These are phyloP conservation scores for Melipona beecheii DNA, from an alignment of 2,888 invertebrate species.

Conservation along the genomic window DNA sequence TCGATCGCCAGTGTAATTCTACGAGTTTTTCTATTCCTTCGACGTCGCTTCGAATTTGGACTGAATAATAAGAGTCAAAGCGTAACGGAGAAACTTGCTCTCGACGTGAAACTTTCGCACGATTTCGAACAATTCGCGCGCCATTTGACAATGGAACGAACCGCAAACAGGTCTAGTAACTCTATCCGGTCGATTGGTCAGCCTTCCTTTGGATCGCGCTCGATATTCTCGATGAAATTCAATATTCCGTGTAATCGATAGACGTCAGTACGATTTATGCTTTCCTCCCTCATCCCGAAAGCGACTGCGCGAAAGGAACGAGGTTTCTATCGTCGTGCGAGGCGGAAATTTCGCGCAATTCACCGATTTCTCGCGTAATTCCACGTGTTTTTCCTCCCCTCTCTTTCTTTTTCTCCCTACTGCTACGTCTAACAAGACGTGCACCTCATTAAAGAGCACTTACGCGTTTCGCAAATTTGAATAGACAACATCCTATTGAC, in stretches of 20 bases:
- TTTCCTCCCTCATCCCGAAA: neutral
- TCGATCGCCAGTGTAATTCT: neutral
- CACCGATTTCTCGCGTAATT: neutral
- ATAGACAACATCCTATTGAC: slow-evolving; percentile 59
- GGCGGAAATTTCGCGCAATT: neutral
- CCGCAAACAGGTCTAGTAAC: slow-evolving; percentile 60
- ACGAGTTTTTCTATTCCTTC: neutral
- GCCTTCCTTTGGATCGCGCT: slow-evolving; percentile 44
- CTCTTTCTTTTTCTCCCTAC: neutral
- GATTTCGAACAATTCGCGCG: slow-evolving; percentile 22
- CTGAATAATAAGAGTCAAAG: neutral
- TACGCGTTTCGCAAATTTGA: slow-evolving; percentile 42
- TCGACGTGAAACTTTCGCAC: neutral
- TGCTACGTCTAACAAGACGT: slow-evolving; percentile 7
- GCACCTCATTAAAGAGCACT: slow-evolving; percentile 44
- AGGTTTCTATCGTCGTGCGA: no score
- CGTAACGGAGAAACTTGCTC: neutral
- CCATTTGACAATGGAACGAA: slow-evolving; percentile 30
- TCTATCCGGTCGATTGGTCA: slow-evolving; percentile 55
- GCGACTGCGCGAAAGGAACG: neutral
- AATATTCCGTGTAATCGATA: slow-evolving; percentile 57
- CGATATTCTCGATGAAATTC: slow-evolving; percentile 54
- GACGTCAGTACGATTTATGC: slow-evolving; percentile 47
- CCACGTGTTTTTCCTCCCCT: neutral
- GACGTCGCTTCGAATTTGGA: no score